These are phyloP conservation scores for Pristionchus entomophagus DNA, from an alignment of 2,888 invertebrate species.

Conservation along the genomic window DNA sequence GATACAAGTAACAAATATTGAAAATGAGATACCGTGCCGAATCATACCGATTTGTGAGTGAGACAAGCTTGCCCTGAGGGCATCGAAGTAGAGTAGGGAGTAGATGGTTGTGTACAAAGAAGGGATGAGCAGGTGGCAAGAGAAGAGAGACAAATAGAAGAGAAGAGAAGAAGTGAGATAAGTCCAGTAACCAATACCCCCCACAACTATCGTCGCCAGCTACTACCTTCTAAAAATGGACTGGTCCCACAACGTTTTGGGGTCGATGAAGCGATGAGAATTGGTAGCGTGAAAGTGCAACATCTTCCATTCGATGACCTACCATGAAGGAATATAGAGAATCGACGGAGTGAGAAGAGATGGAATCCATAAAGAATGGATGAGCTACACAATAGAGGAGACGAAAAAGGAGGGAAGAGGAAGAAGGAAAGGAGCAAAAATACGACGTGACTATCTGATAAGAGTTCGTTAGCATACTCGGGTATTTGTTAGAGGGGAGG, in stretches of 20 bases:
- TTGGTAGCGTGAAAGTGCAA: neutral
- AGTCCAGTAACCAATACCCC: neutral
- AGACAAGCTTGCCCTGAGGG: neutral
- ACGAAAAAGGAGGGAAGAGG: neutral
- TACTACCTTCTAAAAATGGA: too few relatives aligned
- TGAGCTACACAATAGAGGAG: conserved; percentile 4
- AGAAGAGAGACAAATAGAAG: conserved; percentile 27
- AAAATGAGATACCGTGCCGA: too few relatives aligned
- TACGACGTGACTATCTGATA: neutral
- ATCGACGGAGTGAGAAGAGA: neutral
- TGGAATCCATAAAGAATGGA: conserved; percentile 32
- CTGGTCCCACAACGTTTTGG: neutral
- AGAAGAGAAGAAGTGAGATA: neutral
- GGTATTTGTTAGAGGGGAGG: neutral
- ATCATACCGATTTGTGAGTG: too few relatives aligned
- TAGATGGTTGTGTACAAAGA: conserved; percentile 36
- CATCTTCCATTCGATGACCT: neutral
- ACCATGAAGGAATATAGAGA: neutral
- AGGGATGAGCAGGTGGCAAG: conserved; percentile 37
- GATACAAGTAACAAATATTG: too few relatives aligned
- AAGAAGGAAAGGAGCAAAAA: neutral
- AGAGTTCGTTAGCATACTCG: conserved; percentile 2
- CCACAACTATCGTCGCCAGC: neutral
- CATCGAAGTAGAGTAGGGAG: neutral
- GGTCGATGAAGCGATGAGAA: neutral